Base-by-base conservation (phyloP, 2,888 invertebrate genomes). In the Imbricaverruca yamaguchii region DNA sequence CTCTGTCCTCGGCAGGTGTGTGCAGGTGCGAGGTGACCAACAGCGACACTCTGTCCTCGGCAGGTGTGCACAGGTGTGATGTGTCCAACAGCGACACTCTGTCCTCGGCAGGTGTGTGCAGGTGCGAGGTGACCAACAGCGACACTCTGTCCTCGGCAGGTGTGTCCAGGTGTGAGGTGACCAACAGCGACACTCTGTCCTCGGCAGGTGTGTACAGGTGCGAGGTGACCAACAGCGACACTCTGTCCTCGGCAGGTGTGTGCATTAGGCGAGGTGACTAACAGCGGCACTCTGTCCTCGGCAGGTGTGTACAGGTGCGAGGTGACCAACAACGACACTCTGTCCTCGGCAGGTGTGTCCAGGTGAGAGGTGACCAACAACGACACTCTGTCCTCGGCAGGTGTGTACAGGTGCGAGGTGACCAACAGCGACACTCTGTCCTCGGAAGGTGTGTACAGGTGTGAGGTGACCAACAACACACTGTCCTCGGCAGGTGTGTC, bases 11-110 rank as follows among this genome's bases (percentile, higher is more conserved):
- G 18, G 53, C 86, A 67, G 89, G 89, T 4, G 85, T 86, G 11
- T 89, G 89, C 84, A 86, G 87, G 74, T 92, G 92, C 85, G 86
- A 90, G 0, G 91, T 89, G 0, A 87, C 87, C 82, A 92, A 92
- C 84, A 85, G 86, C 39, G 90, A n/a, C 10, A 9, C 65, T 9
- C 23, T 8, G 10, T 23, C 65, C n/a, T 12, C 65, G 18, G 53
- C 86, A 67, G 89, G 89, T 4, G 85, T 86, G 11, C 89, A 89
- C 84, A 86, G 87, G 74, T 92, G 92, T 85, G 86, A 90, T 0
- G 91, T 89, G 0, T 87, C 87, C 82, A 92, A 92, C 84, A 85
- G 86, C 39, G 90, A n/a, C 10, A 9, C 65, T 9, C 23, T 8
- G 10, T 23, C 65, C n/a, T 12, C 65, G 18, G 53, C 86, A 67